Base-by-base conservation (phyloP, 2,113 vertebrate species). In the Geococcyx californianus region DNA sequence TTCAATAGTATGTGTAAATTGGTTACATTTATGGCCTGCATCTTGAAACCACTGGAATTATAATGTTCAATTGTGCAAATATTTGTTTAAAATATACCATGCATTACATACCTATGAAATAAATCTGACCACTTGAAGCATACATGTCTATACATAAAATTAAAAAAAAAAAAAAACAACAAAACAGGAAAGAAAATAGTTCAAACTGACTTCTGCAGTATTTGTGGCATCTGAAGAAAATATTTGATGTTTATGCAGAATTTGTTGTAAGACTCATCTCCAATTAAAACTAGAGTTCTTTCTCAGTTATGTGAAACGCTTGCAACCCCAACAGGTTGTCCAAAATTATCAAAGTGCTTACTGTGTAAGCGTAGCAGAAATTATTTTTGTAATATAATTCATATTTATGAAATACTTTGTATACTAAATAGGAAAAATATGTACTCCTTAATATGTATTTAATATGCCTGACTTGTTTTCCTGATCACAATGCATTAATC, bases 321-420 rank as follows among this genome's bases (percentile, higher is more conserved):
- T 97, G 91, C 98, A 98, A 98, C 97, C 98, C 95, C 93, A 96
- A 94, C 95, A 96, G 98, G 98, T 98, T 98, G 98, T 97, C 97
- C 98, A 97, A 97, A 98, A 98, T 98, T 98, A 98, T 98, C 98
- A 96, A 98, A 98, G 98, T 99, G 99, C 99, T 99, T 99, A 99
- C 99, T 98, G 96, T 99, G 99, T 99, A 99, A 99, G 99, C 99
- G 99, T 99, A 98, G 97, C 98, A 98, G 98, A 98, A 99, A 99
- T 99, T 99, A 99, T 99, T 98, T 99, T 99, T 99, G 98, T 99
- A 99, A 99, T 98, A 99, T 99, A 99, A 99, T 99, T 99, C 99
- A 99, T 99, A 99, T 99, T 98, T 98, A 99, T 99, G 99, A 98
- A 99, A 98, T 99, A 99, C 98, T 99, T 99, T 99, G 99, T 99